phyloP scores from a whole-genome alignment of 2,113 vertebrate species.

The Okapia johnstoni region DNA sequence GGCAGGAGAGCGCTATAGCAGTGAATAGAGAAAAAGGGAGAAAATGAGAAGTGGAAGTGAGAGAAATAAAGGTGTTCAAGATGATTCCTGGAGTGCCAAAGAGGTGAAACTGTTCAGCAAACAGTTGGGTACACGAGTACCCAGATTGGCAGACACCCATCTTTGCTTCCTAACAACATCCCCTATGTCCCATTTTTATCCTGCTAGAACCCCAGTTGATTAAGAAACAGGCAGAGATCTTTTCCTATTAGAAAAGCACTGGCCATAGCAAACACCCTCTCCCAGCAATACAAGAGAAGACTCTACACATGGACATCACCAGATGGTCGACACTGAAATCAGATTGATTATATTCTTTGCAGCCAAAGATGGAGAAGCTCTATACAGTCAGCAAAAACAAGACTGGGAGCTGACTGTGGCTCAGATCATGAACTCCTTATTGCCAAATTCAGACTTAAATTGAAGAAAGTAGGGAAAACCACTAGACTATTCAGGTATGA shows the following conservation, averaged over 20 bases:
- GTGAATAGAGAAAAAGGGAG: background rate
- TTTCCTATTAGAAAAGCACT: background rate
- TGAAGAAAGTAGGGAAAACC: background rate
- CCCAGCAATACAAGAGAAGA: background rate
- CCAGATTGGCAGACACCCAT: background rate
- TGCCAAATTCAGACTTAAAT: background rate
- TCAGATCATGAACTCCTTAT: background rate
- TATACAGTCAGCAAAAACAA: background rate
- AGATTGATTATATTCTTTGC: background rate
- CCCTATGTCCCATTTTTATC: background rate
- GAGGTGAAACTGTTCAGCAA: background rate
- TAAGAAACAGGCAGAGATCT: background rate
- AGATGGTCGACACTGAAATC: background rate
- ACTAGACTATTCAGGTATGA: background rate
- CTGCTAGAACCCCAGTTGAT: background rate
- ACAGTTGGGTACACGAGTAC: background rate
- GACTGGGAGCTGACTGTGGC: background rate
- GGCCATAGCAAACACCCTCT: background rate
- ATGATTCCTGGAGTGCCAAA: background rate
- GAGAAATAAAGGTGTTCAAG: background rate
- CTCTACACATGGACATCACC: rapidly evolving
- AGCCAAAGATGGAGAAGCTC: background rate
- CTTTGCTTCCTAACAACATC: background rate
- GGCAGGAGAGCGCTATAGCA: background rate
- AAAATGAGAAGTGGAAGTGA: background rate